Percentiles rank a stretch among this genome's conserved stretches.
These are phyloP conservation scores for Brachirus orientalis DNA, from an alignment of 2,113 vertebrate genomes.

Conservation along the genomic window DNA sequence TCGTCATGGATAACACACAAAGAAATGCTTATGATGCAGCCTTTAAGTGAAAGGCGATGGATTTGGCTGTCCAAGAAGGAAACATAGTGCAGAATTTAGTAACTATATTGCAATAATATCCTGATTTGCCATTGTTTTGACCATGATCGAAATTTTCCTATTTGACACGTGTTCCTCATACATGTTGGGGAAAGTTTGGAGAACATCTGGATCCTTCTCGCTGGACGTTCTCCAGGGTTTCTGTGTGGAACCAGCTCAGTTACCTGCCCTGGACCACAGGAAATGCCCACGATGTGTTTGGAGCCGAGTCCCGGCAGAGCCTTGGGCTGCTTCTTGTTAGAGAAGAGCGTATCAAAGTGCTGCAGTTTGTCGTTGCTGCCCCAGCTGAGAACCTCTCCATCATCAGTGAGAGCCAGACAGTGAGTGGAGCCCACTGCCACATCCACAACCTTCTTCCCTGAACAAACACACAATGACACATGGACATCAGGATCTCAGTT, in stretches of 20 bases:
- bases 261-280: constrained; percentile 97
- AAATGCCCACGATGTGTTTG: constrained; percentile 95
- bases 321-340: constrained; percentile 94
- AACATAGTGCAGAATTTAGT: too few species aligned
- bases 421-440: constrained; percentile 96
- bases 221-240: too few species aligned
- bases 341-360: constrained; percentile 95
- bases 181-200: background rate
- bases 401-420: constrained; percentile 94
- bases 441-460: constrained; percentile 97
- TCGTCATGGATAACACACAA: too few species aligned
- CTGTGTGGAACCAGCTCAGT: background rate
- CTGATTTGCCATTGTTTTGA: too few species aligned
- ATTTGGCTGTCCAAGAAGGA: too few species aligned
- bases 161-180: too few species aligned
- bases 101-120: too few species aligned
- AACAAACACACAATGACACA: background rate
- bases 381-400: constrained; percentile 97
- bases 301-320: constrained; percentile 92
- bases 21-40: too few species aligned
- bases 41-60: too few species aligned
- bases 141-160: too few species aligned
- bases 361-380: constrained; percentile 98
- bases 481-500: background rate
- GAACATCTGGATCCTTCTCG: background rate